phyloP scores from a whole-genome alignment of 2,797 vertebrate genomes.

The Channallabes apus region DNA sequence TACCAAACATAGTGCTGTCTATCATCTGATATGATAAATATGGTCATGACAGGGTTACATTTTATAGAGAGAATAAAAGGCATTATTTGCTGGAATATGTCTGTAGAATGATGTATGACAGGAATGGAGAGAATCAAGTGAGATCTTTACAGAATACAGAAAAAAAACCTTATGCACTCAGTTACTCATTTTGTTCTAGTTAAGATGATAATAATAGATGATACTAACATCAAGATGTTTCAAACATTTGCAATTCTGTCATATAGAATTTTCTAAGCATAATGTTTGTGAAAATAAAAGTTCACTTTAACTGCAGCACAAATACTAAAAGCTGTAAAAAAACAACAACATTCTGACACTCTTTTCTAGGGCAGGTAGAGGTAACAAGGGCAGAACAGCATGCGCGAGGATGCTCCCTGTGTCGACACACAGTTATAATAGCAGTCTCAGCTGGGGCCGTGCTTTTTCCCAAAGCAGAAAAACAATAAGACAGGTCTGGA shows the following conservation, averaged over 20 bases:
- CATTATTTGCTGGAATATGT: conserved; percentile 6
- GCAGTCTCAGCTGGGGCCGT: conserved; percentile 67
- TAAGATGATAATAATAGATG: neutral
- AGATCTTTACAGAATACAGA: neutral
- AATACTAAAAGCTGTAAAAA: conserved; percentile 55
- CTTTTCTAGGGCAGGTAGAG: conserved; percentile 68
- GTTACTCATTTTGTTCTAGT: neutral
- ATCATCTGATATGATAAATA: conserved; percentile 59
- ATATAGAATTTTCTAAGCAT: neutral
- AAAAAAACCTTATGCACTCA: neutral
- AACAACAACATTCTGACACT: conserved; percentile 58
- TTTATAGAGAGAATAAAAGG: neutral
- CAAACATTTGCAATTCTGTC: neutral
- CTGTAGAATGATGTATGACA: conserved; percentile 18
- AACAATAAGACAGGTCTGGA: conserved; percentile 72
- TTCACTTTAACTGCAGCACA: conserved; percentile 9
- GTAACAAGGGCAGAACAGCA: conserved; percentile 66
- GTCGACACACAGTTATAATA: conserved; percentile 72
- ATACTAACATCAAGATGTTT: neutral
- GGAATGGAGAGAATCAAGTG: neutral
- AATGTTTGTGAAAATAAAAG: neutral
- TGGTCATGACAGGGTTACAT: conserved; percentile 29
- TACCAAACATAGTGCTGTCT: conserved; percentile 64
- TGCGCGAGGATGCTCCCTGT: conserved; percentile 67
- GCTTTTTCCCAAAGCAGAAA: conserved; percentile 68